Evolutionary conservation across 2,888 invertebrate genomes (phyloP).

Genomic region (Volucella bombylans): DNA sequence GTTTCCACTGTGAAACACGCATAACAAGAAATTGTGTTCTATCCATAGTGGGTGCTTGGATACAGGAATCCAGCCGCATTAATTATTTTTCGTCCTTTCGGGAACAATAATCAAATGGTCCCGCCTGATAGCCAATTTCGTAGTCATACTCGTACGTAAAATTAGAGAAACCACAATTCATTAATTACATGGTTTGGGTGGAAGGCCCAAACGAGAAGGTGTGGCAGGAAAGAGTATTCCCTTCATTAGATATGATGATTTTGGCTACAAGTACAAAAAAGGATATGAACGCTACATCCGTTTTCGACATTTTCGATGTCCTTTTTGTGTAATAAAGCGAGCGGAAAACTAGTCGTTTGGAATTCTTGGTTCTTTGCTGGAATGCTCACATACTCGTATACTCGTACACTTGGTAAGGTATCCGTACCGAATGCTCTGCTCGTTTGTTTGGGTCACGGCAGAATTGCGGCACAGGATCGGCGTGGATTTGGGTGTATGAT

Average conservation of each 20-base stretch:
- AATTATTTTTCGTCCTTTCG: slow-evolving; percentile 71
- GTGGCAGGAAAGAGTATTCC: background rate
- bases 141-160: slow-evolving; percentile 70
- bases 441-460: slow-evolving; percentile 21
- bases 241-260: slow-evolving; percentile 57
- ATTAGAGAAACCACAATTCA: slow-evolving; percentile 72
- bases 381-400: background rate
- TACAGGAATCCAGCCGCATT: slow-evolving; percentile 38
- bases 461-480: slow-evolving; percentile 28
- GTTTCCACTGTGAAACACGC: slow-evolving; percentile 3
- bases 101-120: slow-evolving; percentile 71
- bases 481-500: slow-evolving; percentile 65
- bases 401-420: slow-evolving; percentile 1
- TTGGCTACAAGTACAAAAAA: slow-evolving; percentile 7
- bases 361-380: slow-evolving; percentile 27
- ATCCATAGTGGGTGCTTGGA: background rate
- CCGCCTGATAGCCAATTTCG: slow-evolving; percentile 70
- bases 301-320: slow-evolving; percentile 34
- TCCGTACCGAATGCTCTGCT: slow-evolving; percentile 27
- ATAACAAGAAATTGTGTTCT: slow-evolving; percentile 37
- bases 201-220: slow-evolving; percentile 9
- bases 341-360: slow-evolving; percentile 48
- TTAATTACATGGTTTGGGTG: slow-evolving; percentile 57
- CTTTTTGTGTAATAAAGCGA: slow-evolving; percentile 52
- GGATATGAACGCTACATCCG: slow-evolving; percentile 35